Evolutionary conservation across 2,113 vertebrate genomes (phyloP).

Genomic region (Cromileptes altivelis): DNA sequence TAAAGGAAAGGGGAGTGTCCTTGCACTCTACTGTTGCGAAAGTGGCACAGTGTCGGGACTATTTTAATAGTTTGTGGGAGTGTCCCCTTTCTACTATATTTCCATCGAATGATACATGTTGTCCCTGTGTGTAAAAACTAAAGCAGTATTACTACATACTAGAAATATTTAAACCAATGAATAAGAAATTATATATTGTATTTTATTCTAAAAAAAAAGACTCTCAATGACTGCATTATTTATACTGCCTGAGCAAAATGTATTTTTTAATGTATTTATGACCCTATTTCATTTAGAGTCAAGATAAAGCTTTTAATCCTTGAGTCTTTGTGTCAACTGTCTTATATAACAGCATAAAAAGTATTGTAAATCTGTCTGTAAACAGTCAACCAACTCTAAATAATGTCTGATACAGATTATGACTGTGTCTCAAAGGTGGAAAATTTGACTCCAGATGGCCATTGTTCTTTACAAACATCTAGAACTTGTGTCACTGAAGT

Average conservation of each 20-base stretch:
- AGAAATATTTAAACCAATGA: background rate
- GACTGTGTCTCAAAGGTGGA: conserved; percentile 7
- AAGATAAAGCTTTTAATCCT: background rate
- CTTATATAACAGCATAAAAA: conserved; percentile 29
- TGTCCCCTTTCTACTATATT: conserved; percentile 26
- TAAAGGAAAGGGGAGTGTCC: conserved; percentile 78
- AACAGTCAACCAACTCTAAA: conserved; percentile 8
- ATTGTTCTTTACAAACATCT: conserved; percentile 38
- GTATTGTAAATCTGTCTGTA: conserved; percentile 19
- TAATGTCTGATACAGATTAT: conserved; percentile 27
- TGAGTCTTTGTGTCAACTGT: background rate
- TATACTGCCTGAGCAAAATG: background rate
- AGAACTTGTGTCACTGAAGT: conserved; percentile 31
- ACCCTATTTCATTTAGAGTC: conserved; percentile 20
- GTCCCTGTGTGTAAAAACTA: background rate
- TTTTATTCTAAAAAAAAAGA: background rate
- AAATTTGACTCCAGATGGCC: conserved; percentile 44
- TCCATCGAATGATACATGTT: conserved; percentile 17
- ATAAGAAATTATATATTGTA: background rate
- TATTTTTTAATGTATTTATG: conserved; percentile 15
- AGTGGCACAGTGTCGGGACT: conserved; percentile 47
- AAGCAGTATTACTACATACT: background rate
- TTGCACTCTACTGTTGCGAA: conserved; percentile 34
- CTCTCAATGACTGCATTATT: background rate
- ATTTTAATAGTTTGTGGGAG: conserved; percentile 53